phyloP scores from a whole-genome alignment of 2,113 vertebrate species.

The Macquaria ambigua region DNA sequence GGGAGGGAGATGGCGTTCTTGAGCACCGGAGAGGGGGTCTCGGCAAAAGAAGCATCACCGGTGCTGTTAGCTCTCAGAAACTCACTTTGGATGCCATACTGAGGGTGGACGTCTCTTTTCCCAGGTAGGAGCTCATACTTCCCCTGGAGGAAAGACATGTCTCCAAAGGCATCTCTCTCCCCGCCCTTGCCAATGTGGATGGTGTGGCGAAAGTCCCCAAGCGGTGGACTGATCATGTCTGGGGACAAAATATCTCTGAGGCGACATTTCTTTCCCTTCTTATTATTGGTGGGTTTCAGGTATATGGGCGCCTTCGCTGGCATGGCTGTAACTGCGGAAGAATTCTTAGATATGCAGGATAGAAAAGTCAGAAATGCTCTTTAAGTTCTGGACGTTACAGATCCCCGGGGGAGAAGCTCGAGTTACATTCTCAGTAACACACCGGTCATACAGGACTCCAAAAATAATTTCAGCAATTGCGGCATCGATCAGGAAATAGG shows the following conservation, averaged over 20 bases:
- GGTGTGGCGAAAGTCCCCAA: conserved; percentile 98
- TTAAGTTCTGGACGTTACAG: conserved; percentile 50
- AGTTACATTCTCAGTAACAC: conserved; percentile 83
- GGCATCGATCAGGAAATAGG: conserved; percentile 62
- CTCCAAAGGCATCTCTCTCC: conserved; percentile 94
- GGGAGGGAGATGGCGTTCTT: conserved; percentile 99
- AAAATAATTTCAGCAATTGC: conserved; percentile 53
- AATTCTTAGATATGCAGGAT: conserved; percentile 52
- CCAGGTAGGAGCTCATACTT: conserved; percentile 96
- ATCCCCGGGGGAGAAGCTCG: conserved; percentile 43
- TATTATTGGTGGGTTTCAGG: conserved; percentile 93
- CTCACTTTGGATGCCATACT: conserved; percentile 87
- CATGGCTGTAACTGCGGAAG: conserved; percentile 83
- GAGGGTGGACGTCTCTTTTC: conserved; percentile 84
- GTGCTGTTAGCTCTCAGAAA: conserved; percentile 95
- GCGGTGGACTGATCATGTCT: conserved; percentile 98
- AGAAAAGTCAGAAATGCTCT: conserved; percentile 43
- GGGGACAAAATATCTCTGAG: conserved; percentile 96
- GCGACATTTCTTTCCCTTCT: conserved; percentile 98
- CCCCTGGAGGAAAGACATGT: conserved; percentile 98
- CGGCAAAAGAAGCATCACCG: conserved; percentile 91
- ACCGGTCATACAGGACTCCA: conserved; percentile 42
- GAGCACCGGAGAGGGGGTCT: conserved; percentile 96
- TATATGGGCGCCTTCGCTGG: conserved; percentile 99
- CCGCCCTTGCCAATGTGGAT: conserved; percentile 97